Percentiles rank a stretch among this genome's conserved stretches.
These are phyloP conservation scores for Agapornis roseicollis DNA, from an alignment of 2,113 vertebrate species.

Conservation along the genomic window DNA sequence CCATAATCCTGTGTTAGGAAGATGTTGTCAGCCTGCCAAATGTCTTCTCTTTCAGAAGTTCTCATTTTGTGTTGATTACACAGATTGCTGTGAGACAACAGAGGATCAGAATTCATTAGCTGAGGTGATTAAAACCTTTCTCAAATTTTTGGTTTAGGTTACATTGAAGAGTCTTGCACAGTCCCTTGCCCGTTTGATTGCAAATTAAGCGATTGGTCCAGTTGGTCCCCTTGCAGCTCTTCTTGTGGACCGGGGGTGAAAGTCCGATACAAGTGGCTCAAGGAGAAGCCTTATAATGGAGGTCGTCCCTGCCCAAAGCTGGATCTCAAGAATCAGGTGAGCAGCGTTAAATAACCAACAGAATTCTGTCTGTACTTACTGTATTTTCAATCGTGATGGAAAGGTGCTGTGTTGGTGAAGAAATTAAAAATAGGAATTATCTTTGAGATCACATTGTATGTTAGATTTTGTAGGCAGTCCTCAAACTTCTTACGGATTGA, in stretches of 20 bases:
- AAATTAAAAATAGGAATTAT: not conserved
- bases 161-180: conserved; percentile 85
- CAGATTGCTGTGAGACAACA: not conserved
- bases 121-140: not conserved
- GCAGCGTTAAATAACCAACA: not conserved
- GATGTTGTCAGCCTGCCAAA: not conserved
- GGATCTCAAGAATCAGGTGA: conserved; percentile 98
- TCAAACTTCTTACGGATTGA: not conserved
- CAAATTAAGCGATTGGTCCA: conserved; percentile 93
- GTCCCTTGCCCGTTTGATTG: conserved; percentile 95
- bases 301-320: conserved; percentile 93
- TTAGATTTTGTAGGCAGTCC: not conserved
- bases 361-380: not conserved
- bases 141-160: conserved; percentile 79
- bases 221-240: conserved; percentile 90
- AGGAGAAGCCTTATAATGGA: conserved; percentile 95
- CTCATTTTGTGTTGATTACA: not conserved
- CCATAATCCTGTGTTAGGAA: rapidly evolving
- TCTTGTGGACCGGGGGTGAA: conserved; percentile 89
- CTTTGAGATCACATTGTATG: not conserved
- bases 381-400: not conserved
- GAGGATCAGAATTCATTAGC: not conserved
- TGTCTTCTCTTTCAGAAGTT: not conserved
- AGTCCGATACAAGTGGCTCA: conserved; percentile 91
- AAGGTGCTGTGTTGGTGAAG: not conserved